These are phyloP conservation scores for Tenthredo mesomela DNA, from an alignment of 2,888 invertebrate genomes.

Conservation along the genomic window DNA sequence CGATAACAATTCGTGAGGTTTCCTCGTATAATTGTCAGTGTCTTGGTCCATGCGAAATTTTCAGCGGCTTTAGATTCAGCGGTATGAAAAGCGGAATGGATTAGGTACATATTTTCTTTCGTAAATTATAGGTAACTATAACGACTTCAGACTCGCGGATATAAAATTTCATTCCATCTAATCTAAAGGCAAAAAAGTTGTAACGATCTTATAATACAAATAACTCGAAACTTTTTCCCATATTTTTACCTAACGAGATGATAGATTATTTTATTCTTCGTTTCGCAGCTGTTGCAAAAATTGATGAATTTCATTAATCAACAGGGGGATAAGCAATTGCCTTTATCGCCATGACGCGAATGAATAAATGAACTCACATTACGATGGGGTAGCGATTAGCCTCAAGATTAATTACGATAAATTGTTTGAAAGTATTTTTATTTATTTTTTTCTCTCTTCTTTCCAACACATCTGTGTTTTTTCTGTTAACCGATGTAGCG, in stretches of 20 bases:
- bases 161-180: background rate
- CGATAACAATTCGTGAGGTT: conserved; percentile 38
- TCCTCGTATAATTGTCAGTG: background rate
- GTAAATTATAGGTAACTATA: too few relatives aligned
- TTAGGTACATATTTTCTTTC: too few relatives aligned
- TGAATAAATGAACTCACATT: background rate
- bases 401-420: background rate
- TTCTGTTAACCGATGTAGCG: background rate
- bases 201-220: background rate
- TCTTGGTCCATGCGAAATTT: background rate
- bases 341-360: background rate
- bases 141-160: background rate
- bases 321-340: background rate
- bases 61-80: background rate
- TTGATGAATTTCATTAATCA: background rate
- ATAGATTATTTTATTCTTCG: background rate
- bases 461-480: background rate
- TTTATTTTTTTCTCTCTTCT: background rate
- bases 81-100: background rate
- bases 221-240: background rate
- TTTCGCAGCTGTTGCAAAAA: background rate
- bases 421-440: background rate
- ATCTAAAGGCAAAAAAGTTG: background rate
- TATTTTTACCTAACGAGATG: background rate
- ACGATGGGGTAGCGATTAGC: background rate